Evolutionary conservation across 2,113 vertebrate genomes (phyloP).

Genomic region (Melanostigma gelatinosum): DNA sequence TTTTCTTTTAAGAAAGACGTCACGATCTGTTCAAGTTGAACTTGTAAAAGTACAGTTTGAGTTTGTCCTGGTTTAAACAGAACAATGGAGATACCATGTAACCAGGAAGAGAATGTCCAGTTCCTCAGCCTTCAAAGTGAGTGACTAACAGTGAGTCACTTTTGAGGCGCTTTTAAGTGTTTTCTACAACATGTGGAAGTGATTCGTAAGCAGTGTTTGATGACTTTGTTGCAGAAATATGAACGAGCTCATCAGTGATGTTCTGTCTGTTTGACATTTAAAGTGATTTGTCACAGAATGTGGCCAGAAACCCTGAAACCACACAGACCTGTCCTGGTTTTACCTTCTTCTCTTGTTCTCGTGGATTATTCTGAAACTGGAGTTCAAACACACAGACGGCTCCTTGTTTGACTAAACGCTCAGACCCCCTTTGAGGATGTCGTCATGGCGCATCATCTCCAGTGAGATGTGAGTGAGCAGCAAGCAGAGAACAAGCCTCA

Average conservation of each 20-base stretch:
- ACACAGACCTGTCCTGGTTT: background rate
- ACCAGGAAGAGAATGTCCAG: too few relatives aligned
- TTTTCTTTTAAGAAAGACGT: background rate
- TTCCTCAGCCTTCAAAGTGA: too few relatives aligned
- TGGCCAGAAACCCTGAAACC: background rate
- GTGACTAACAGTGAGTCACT: conserved; percentile 43
- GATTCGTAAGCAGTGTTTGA: background rate
- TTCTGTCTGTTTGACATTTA: background rate
- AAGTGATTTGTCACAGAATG: background rate
- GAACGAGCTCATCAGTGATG: background rate
- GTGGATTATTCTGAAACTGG: background rate
- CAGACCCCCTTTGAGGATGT: too few relatives aligned
- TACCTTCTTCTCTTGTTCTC: background rate
- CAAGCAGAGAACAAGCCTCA: conserved; percentile 6
- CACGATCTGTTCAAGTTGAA: too few relatives aligned
- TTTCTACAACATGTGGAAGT: conserved; percentile 24
- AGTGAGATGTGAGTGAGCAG: background rate
- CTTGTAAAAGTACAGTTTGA: background rate
- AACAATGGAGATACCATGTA: background rate
- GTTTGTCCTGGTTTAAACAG: background rate
- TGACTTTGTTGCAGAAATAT: background rate
- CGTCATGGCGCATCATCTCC: too few relatives aligned
- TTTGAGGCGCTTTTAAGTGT: background rate
- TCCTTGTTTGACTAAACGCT: background rate
- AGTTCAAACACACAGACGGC: conserved; percentile 3